phyloP scores from a whole-genome alignment of 2,797 vertebrate species.

The Fistularia tabacaria region DNA sequence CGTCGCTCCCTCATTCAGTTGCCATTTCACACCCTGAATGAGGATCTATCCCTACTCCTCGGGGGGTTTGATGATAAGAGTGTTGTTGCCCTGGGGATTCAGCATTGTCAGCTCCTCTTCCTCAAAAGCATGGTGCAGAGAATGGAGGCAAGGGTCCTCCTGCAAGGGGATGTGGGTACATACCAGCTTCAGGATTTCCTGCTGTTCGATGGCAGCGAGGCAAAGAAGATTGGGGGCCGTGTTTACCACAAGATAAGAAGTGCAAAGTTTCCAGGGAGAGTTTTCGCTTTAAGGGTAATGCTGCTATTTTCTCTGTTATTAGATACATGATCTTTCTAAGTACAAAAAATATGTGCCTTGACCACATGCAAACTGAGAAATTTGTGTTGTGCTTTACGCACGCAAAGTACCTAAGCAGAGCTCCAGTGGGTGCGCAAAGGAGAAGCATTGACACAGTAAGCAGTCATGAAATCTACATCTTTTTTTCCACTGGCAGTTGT shows the following conservation, averaged over 20 bases:
- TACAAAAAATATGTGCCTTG: too few species aligned
- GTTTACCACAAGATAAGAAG: slow-evolving; percentile 70
- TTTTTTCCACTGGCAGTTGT: too few species aligned
- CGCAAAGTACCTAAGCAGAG: too few species aligned
- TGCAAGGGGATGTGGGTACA: slow-evolving; percentile 22
- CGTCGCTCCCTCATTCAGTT: slow-evolving; percentile 45
- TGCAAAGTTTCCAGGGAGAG: slow-evolving; percentile 48
- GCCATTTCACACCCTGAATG: slow-evolving; percentile 59
- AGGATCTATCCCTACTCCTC: slow-evolving; percentile 59
- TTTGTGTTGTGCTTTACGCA: too few species aligned
- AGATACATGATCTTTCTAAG: too few species aligned
- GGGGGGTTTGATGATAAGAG: slow-evolving; percentile 38
- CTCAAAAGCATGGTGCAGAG: slow-evolving; percentile 53
- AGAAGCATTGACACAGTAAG: too few species aligned
- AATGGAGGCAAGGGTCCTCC: slow-evolving; percentile 40
- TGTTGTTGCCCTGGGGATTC: slow-evolving; percentile 53
- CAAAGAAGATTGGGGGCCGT: slow-evolving; percentile 57
- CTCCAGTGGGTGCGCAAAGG: too few species aligned
- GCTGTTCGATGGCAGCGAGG: slow-evolving; percentile 37
- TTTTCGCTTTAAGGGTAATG: slow-evolving; percentile 76
- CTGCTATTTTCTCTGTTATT: background rate
- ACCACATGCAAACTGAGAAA: too few species aligned
- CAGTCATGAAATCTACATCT: too few species aligned
- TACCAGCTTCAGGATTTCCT: slow-evolving; percentile 62
- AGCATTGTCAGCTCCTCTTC: slow-evolving; percentile 64